Percentiles rank a stretch among this genome's conserved stretches.
These are phyloP conservation scores for Oscheius myriophilus DNA, from an alignment of 2,888 invertebrate species.

Conservation along the genomic window DNA sequence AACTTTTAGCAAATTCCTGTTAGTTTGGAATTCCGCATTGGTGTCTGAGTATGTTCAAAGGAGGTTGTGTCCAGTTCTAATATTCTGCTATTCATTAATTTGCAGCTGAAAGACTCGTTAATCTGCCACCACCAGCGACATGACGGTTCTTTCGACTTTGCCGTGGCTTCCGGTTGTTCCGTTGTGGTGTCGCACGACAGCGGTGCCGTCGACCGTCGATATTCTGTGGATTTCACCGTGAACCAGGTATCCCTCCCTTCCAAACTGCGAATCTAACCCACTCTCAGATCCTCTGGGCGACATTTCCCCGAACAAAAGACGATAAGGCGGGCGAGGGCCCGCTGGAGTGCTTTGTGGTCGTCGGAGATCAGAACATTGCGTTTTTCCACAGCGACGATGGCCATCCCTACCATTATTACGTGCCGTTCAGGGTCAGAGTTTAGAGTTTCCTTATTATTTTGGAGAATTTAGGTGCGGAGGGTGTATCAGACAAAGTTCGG, in stretches of 20 bases:
- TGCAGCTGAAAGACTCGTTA: not conserved
- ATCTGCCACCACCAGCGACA: not conserved
- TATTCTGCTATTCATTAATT: too few species aligned
- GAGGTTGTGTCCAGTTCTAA: too few species aligned
- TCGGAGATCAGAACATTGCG: constrained; percentile 45
- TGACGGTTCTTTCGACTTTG: not conserved
- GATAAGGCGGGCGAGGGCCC: not conserved
- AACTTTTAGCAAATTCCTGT: not conserved
- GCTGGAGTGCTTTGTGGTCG: constrained; percentile 43
- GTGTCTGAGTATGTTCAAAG: too few species aligned
- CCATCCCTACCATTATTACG: constrained; percentile 44
- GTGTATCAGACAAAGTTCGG: constrained; percentile 17
- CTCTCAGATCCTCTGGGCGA: constrained; percentile 10
- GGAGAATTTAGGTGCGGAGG: constrained; percentile 21
- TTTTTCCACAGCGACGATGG: constrained; percentile 38
- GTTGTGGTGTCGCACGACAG: not conserved
- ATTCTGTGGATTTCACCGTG: constrained; percentile 15
- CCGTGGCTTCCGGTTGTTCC: constrained; percentile 9
- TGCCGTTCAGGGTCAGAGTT: constrained; percentile 59
- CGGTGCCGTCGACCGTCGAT: not conserved
- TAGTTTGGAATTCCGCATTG: too few species aligned
- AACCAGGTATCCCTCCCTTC: constrained; percentile 1
- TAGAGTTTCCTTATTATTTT: not conserved
- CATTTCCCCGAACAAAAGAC: constrained; percentile 5
- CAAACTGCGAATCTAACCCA: not conserved